phyloP scores from a whole-genome alignment of 23 tunicate genomes.

The Ciona savignyi region DNA sequence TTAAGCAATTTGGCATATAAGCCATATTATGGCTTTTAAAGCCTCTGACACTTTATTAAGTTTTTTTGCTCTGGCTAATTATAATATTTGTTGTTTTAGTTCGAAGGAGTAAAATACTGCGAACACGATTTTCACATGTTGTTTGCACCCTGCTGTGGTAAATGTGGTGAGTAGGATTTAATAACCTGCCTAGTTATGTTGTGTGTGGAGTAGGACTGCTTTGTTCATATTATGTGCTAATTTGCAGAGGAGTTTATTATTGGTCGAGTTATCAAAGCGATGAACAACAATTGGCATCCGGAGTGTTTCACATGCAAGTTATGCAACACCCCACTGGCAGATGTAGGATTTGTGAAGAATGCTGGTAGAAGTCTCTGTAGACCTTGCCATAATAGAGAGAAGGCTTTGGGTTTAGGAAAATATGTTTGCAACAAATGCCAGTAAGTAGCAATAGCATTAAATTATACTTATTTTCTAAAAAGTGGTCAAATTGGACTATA shows the following conservation, averaged over 20 bases:
- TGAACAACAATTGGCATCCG: constrained; percentile 97
- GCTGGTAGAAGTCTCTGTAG: constrained; percentile 75
- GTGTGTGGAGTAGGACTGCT: too few species aligned
- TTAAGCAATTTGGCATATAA: too few species aligned
- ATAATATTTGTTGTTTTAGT: constrained; percentile 30
- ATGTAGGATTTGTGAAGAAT: constrained; percentile 81
- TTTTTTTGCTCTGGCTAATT: not conserved
- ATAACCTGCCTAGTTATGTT: not conserved
- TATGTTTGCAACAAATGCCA: constrained; percentile 98
- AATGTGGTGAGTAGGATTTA: constrained; percentile 65
- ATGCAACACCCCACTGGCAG: constrained; percentile 65
- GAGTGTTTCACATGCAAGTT: constrained; percentile 93
- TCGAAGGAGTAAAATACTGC: constrained; percentile 90
- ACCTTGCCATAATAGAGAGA: constrained; percentile 79
- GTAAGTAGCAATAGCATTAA: too few species aligned
- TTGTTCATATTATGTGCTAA: too few species aligned
- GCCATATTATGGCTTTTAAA: too few species aligned
- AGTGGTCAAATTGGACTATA: too few species aligned
- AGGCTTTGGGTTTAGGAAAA: constrained; percentile 57
- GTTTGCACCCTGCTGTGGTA: constrained; percentile 96
- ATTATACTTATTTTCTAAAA: too few species aligned
- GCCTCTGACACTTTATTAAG: too few species aligned
- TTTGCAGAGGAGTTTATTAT: constrained; percentile 82
- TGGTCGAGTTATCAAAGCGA: constrained; percentile 96
- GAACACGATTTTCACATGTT: constrained; percentile 98